Base-by-base conservation (phyloP, 1,140 invertebrate genomes). In the Eupristina koningsbergeri region DNA sequence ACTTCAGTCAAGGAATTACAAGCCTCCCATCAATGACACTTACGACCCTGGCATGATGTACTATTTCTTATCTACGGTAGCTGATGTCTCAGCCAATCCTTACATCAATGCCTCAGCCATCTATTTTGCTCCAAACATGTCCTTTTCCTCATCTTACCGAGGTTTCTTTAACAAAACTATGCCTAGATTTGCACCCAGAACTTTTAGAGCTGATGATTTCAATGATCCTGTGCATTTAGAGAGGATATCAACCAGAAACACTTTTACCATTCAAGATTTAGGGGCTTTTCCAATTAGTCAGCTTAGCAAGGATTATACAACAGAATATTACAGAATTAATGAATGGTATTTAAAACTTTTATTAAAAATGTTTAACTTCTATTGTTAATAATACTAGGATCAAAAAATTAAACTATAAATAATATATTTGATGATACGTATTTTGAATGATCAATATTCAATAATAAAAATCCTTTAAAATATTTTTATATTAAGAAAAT, bases 11-110 rank as follows among this genome's bases (percentile, higher is more conserved):
- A 93, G 96, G 85, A 98, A 97, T 86, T 98, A 98, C 85, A 92
- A 97, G 64, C 97, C 97, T 1, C 96, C 96, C 26, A 97, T 97
- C 31, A 97, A 97, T 89, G 97, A 98, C 88, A 97, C 97, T 0
- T 97, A 98, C 85, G 98, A 99, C 93, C 98, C 98, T 0, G 98
- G 98, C 80, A 97, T 99, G 95, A 98, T 99, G 97, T 99, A 99
- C 90, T 98, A 99, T 89, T 98, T 99, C 89, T 93, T 99, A 31
- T 98, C 98, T 1, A 96, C 97, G 0, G 96, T 98, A 0, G 98
- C 98, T 0, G 98, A 99, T 92, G 97, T 99, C 0, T 97, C 98
- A 0, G 95, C 98, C 0, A 99, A 98, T 93, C 95, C 96, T 0
- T 95, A 96, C 85, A 96, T 99, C 80, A 99, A 99, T 92, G 96